phyloP scores from a whole-genome alignment of 2,888 invertebrate genomes.

The Leptinotarsa juncta region DNA sequence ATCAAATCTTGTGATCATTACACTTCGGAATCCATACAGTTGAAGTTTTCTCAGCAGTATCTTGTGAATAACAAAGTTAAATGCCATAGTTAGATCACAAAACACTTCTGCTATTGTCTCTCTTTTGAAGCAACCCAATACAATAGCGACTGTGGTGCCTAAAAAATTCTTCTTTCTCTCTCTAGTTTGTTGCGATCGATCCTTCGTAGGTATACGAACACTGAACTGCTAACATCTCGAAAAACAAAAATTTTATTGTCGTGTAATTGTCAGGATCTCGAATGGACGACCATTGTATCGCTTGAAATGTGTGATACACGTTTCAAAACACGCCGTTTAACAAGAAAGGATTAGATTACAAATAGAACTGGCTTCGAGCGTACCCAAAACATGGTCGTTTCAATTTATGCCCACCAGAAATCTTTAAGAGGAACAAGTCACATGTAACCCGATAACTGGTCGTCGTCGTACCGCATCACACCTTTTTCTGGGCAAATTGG shows the following conservation, averaged over 20 bases:
- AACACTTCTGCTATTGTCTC: too few species aligned
- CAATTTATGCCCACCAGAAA: slow-evolving; percentile 45
- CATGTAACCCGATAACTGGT: slow-evolving; percentile 7
- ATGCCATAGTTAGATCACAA: too few species aligned
- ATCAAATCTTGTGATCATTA: too few species aligned
- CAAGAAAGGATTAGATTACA: slow-evolving; percentile 54
- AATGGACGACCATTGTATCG: slow-evolving; percentile 49
- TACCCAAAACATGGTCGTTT: slow-evolving; percentile 43
- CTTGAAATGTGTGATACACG: slow-evolving; percentile 49
- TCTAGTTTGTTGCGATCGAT: neutral
- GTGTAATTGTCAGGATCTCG: slow-evolving; percentile 52
- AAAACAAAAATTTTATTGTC: slow-evolving; percentile 49
- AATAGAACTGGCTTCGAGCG: slow-evolving; percentile 49
- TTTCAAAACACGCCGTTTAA: slow-evolving; percentile 53
- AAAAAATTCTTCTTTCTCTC: neutral
- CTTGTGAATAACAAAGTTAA: too few species aligned
- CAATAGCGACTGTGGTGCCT: too few species aligned
- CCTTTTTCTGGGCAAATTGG: slow-evolving; percentile 9
- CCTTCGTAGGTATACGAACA: neutral
- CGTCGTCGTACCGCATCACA: neutral
- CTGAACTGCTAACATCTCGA: slow-evolving; percentile 36
- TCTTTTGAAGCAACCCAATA: too few species aligned
- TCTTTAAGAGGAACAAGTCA: slow-evolving; percentile 28
- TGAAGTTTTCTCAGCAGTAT: too few species aligned
- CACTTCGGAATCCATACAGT: too few species aligned